Conservation (phyloP, 1,140 invertebrate species). For the Drosophila santomea region DNA sequence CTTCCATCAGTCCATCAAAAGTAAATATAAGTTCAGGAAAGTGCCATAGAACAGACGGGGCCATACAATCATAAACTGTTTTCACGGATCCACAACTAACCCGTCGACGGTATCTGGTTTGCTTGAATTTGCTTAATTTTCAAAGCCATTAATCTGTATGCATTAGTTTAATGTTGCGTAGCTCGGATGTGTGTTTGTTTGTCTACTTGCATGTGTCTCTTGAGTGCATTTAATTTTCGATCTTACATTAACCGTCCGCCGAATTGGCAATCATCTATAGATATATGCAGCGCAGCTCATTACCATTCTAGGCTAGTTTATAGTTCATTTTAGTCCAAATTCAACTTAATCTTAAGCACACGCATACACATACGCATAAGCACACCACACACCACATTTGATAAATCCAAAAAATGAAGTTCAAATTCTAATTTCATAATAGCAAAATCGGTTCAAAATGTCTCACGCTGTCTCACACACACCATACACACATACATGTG, state of each 20-base stretch:
- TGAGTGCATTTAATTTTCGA: conserved; percentile 49
- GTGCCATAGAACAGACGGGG: conserved; percentile 47
- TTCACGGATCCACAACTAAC: conserved; percentile 58
- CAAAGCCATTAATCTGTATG: conserved; percentile 39
- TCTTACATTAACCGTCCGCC: conserved; percentile 14
- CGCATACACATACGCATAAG: conserved; percentile 34
- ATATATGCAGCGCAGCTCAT: conserved; percentile 32
- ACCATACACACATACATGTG: conserved; percentile 34
- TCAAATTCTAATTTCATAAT: conserved; percentile 13
- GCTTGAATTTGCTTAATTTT: conserved; percentile 49
- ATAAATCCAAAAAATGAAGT: conserved; percentile 29
- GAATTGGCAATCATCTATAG: conserved; percentile 16
- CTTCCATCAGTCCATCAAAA: conserved; percentile 15
- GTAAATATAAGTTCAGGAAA: conserved; percentile 62
- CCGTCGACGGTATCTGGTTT: conserved; percentile 69
- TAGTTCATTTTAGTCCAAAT: conserved; percentile 21
- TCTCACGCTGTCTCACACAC: conserved; percentile 59
- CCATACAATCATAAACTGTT: conserved; percentile 27
- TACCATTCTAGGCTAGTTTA: conserved; percentile 41
- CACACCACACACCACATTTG: conserved; percentile 29
- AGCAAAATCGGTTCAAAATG: conserved; percentile 10
- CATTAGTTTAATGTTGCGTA: conserved; percentile 48
- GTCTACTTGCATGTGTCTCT: conserved; percentile 61
- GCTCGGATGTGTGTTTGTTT: conserved; percentile 62
- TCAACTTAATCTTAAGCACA: conserved; percentile 50